Evolutionary conservation across 1,140 invertebrate species (phyloP).

Genomic region (Acromyrmex heyeri): DNA sequence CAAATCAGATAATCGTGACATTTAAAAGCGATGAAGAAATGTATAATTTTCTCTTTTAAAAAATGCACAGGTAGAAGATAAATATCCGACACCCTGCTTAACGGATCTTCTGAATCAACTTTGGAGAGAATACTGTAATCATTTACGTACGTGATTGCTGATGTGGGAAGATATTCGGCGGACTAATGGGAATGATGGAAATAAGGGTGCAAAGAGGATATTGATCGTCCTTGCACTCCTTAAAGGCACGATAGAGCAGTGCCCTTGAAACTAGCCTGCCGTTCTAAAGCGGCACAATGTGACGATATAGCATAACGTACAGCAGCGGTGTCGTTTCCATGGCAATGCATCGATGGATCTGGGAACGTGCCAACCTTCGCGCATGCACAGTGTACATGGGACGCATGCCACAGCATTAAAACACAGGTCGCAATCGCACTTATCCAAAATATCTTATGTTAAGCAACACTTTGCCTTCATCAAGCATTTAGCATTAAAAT

Average conservation of each 20-base stretch:
- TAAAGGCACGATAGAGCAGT: slow-evolving; percentile 60
- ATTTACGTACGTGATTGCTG: neutral
- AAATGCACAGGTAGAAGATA: neutral
- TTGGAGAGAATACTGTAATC: neutral
- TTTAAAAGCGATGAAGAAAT: slow-evolving; percentile 3
- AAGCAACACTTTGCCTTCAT: neutral
- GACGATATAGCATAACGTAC: slow-evolving; percentile 45
- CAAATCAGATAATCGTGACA: neutral
- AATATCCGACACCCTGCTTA: neutral
- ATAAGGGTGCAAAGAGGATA: slow-evolving; percentile 41
- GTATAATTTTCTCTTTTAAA: neutral
- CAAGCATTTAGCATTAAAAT: neutral
- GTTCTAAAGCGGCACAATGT: slow-evolving; percentile 37
- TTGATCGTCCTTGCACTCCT: slow-evolving; percentile 62
- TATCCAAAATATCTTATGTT: neutral
- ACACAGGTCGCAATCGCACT: neutral
- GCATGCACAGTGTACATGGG: slow-evolving; percentile 22
- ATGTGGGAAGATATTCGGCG: neutral
- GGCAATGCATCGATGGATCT: slow-evolving; percentile 75
- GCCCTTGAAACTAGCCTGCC: slow-evolving; percentile 69
- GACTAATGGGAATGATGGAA: neutral
- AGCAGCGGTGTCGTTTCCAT: slow-evolving; percentile 76
- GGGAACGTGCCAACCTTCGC: slow-evolving; percentile 38
- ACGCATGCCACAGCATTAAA: slow-evolving; percentile 1
- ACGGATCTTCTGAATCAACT: neutral